Evolutionary conservation across 2,888 invertebrate genomes (phyloP), one percentile per base, ranked within the genome.

Genomic region (Deilephila elpenor): DNA sequence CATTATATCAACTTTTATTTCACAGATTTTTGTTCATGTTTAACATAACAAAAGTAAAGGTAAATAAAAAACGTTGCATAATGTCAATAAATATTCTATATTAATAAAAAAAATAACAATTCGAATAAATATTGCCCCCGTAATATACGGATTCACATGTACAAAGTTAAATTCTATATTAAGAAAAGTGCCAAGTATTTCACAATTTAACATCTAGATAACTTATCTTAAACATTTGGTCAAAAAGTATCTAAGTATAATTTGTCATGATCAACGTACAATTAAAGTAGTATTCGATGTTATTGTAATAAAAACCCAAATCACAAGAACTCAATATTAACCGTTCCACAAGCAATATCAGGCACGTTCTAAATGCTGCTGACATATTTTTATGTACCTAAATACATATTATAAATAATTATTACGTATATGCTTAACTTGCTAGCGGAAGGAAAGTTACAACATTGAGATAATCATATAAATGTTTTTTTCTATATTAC

Each of bases 81-180:
- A 70, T 83, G 72, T 78, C 71, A 76, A 80, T 84, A 81, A 81
- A 83, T 82, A 84, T 83, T 87, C 85, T 90, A 81, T 89, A 86
- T 88, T 87, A 83, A 90, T 89, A 86, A 84, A 67, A 67, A 44
- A n/a, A 83, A 86, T 88, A 92, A 90, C 89, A 89, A 88, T 84
- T 84, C 34, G 84, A 89, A 91, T 92, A 91, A 91, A 92, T 88
- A 89, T 84, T 80, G 84, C 82, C 82, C 89, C 90, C 93, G 88
- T 93, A 94, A 94, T 93, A 93, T 93, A 93, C 91, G 93, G 82
- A 93, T 83, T 83, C 82, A 81, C 80, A 79, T 75, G 76, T 56
- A 74, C 75, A 77, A 75, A 74, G 75, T 78, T 74, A 76, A 70
- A 75, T 72, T 59, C 11, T 53, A 70, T 25, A 19, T 51, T 70